phyloP scores from a whole-genome alignment of 1,140 invertebrate genomes.

The Drosophila carrolli region DNA sequence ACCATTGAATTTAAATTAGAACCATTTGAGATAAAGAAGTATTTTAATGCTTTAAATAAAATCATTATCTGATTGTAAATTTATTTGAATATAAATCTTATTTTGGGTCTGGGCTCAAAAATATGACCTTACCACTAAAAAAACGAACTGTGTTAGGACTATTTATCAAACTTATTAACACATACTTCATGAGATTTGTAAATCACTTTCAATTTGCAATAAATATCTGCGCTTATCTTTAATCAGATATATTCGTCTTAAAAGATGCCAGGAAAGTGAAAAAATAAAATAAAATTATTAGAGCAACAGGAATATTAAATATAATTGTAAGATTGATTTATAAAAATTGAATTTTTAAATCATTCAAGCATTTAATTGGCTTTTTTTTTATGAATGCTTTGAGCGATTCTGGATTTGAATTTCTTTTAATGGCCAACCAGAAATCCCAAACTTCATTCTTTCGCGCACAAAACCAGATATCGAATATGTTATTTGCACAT shows the following conservation, averaged over 20 bases:
- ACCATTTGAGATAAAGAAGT: neutral
- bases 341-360: neutral
- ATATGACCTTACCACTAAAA: too few species aligned
- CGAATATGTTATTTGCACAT: slow-evolving; percentile 30
- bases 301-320: neutral
- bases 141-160: too few species aligned
- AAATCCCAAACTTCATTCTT: slow-evolving; percentile 33
- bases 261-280: neutral
- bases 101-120: too few species aligned
- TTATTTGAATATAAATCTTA: too few species aligned
- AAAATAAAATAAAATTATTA: neutral
- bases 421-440: slow-evolving; percentile 29
- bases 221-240: neutral
- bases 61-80: neutral
- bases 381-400: slow-evolving; percentile 1
- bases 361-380: slow-evolving; percentile 23
- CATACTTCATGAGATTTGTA: too few species aligned
- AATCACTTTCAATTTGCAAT: too few species aligned
- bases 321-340: neutral
- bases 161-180: too few species aligned
- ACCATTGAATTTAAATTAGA: neutral
- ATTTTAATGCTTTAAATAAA: neutral
- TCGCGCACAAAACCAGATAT: slow-evolving; percentile 33
- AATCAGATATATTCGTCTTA: neutral
- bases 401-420: slow-evolving; percentile 28